phyloP scores from a whole-genome alignment of 2,113 vertebrate genomes.

The Thamnophis sirtalis region DNA sequence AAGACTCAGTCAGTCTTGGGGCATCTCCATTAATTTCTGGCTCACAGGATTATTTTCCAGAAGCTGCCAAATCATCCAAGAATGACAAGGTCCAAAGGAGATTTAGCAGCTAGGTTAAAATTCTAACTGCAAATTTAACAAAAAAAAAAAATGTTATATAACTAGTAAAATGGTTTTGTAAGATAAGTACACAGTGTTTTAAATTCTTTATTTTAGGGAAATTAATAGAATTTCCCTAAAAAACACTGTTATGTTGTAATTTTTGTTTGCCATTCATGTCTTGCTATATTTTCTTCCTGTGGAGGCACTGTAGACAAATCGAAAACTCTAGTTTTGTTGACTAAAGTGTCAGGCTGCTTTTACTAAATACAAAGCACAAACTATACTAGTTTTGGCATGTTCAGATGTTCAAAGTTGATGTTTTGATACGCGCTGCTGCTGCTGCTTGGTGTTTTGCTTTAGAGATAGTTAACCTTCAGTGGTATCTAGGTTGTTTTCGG shows the following conservation, averaged over 20 bases:
- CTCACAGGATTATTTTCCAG: background rate
- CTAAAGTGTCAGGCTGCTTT: background rate
- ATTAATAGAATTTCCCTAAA: too few relatives aligned
- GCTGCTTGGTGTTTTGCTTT: background rate
- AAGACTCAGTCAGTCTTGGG: background rate
- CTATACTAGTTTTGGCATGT: background rate
- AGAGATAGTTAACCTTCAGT: background rate
- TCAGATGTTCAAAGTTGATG: background rate
- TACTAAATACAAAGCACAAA: background rate
- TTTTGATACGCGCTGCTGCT: background rate
- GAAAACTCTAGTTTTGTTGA: background rate
- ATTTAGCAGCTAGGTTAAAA: background rate
- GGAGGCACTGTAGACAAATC: background rate
- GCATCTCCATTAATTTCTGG: too few relatives aligned
- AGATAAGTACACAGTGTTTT: background rate
- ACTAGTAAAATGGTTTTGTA: background rate
- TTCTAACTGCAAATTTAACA: background rate
- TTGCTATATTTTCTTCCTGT: background rate
- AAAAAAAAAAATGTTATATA: background rate
- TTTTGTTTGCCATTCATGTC: background rate
- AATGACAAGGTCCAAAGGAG: background rate
- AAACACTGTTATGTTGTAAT: background rate
- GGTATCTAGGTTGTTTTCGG: background rate
- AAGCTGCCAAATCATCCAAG: background rate
- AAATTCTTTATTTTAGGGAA: background rate